Conservation (phyloP, 2,113 vertebrate species). For the Aspiorhynchus laticeps region DNA sequence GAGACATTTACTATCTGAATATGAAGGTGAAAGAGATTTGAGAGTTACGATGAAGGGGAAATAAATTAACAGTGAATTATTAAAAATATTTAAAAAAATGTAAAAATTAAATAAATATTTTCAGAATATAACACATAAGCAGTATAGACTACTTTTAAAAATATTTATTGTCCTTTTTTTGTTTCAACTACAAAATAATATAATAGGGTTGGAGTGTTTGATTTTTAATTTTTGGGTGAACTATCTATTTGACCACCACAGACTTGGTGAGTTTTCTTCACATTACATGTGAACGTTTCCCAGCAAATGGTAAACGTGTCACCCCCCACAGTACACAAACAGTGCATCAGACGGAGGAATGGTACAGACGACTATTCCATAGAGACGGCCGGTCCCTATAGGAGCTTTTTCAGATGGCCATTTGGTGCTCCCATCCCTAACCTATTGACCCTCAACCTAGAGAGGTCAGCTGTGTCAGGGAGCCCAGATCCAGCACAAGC, state of each 20-base stretch:
- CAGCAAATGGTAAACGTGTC: conserved; percentile 55
- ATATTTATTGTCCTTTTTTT: background rate
- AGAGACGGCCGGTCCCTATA: conserved; percentile 62
- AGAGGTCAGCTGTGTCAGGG: conserved; percentile 70
- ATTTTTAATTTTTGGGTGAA: background rate
- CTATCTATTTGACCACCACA: background rate
- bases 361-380: conserved; percentile 62
- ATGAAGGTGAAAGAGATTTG: background rate
- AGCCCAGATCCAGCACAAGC: conserved; percentile 63
- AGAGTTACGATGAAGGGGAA: background rate
- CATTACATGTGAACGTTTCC: conserved; percentile 12
- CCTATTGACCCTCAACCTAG: conserved; percentile 69
- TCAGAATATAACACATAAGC: background rate
- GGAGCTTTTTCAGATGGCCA: conserved; percentile 72
- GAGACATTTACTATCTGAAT: background rate
- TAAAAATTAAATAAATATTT: too few relatives aligned
- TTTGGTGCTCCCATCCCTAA: conserved; percentile 67
- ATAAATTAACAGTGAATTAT: too few relatives aligned
- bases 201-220: background rate
- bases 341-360: conserved; percentile 55
- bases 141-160: background rate
- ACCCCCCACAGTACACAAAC: conserved; percentile 40
- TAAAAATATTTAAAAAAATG: too few relatives aligned
- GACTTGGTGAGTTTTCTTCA: background rate
- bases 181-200: background rate